Percentiles rank a stretch among this genome's conserved stretches.
Evolutionary conservation across 2,797 vertebrate genomes (phyloP).

Genomic region (Hydrocynus forskahlii): DNA sequence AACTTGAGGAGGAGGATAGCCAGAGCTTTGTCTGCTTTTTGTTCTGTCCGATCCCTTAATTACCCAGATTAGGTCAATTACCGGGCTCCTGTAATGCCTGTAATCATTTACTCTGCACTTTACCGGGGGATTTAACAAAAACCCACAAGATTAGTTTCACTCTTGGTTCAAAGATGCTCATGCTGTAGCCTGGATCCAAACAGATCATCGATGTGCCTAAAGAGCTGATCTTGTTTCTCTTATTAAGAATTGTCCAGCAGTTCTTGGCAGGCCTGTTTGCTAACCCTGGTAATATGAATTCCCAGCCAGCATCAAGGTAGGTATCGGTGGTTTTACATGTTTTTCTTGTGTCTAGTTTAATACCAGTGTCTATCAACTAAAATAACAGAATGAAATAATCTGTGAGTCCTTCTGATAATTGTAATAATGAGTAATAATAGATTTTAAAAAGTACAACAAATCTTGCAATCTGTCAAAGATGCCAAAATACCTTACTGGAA

Average conservation of each 20-base stretch:
- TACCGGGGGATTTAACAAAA: conserved; percentile 11
- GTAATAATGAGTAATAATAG: no score
- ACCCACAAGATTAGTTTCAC: neutral
- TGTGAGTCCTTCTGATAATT: neutral
- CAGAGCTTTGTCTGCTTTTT: conserved; percentile 13
- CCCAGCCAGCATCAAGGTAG: conserved; percentile 85
- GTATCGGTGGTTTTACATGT: conserved; percentile 36
- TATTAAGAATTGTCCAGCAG: conserved; percentile 86
- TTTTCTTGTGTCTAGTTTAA: neutral
- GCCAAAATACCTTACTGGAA: no score
- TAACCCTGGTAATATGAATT: conserved; percentile 79
- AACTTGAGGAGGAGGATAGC: conserved; percentile 1
- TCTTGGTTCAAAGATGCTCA: neutral
- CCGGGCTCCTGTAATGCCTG: neutral
- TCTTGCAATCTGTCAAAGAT: no score
- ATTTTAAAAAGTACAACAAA: neutral
- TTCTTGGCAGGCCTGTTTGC: conserved; percentile 78
- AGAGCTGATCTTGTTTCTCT: conserved; percentile 27
- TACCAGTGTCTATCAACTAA: neutral
- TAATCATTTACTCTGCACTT: conserved; percentile 8
- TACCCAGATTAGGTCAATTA: conserved; percentile 25
- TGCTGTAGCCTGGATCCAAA: neutral
- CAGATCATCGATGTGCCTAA: neutral
- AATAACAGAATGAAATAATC: neutral
- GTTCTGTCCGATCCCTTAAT: conserved; percentile 1